These are phyloP conservation scores for Tetragonula carbonaria DNA, from an alignment of 2,888 invertebrate species.

Conservation along the genomic window DNA sequence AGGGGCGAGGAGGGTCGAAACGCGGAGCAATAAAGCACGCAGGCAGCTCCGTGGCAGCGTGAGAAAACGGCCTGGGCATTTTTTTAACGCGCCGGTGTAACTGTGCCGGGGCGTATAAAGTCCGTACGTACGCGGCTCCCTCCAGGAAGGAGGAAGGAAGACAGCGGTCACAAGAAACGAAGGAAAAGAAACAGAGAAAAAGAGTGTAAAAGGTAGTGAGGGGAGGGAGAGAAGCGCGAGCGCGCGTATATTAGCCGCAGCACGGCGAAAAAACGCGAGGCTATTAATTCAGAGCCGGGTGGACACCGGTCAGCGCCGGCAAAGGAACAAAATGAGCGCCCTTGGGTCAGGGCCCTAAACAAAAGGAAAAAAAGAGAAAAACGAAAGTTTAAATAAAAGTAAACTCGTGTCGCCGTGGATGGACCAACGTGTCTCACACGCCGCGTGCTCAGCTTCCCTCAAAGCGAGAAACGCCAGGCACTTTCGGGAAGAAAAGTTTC, in stretches of 20 bases:
- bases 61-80: conserved; percentile 79
- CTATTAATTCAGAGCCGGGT: conserved; percentile 78
- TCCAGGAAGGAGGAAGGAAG: conserved; percentile 49
- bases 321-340: conserved; percentile 77
- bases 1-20: neutral
- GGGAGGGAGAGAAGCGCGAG: conserved; percentile 62
- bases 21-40: conserved; percentile 64
- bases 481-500: conserved; percentile 74
- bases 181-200: neutral
- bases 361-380: conserved; percentile 79
- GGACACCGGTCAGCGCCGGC: conserved; percentile 78
- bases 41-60: conserved; percentile 72
- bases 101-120: conserved; percentile 53
- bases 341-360: conserved; percentile 82
- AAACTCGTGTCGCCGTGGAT: conserved; percentile 81
- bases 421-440: conserved; percentile 16
- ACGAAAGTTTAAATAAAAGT: conserved; percentile 83
- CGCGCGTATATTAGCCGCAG: conserved; percentile 80
- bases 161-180: neutral
- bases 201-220: too few relatives aligned
- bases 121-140: conserved; percentile 9
- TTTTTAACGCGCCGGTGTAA: conserved; percentile 68
- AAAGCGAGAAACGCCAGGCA: conserved; percentile 61
- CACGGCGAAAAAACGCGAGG: conserved; percentile 76
- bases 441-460: conserved; percentile 52